Base-by-base conservation (phyloP, 2,113 vertebrate species). In the Ornithorhynchus anatinus region DNA sequence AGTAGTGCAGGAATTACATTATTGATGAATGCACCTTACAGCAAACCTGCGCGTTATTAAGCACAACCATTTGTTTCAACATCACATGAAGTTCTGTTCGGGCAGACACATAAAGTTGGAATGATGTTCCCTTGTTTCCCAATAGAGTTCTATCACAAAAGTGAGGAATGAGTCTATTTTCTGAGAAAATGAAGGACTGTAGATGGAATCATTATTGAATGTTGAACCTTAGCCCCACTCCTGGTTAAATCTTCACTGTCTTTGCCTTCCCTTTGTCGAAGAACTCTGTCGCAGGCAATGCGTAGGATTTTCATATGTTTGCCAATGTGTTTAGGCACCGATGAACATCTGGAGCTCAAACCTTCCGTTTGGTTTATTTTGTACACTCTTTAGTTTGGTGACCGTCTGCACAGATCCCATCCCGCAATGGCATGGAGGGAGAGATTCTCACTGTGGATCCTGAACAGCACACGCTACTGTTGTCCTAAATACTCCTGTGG, bases 401-500 rank as follows among this genome's bases (percentile, higher is more conserved):
- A 98, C 81, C 92, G n/a, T 96, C 51, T 99, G 97, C 59, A 93
- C 93, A 70, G 95, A 98, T 68, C 93, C 94, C 29, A 69, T 96
- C 90, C 96, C 96, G 19, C 75, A 87, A 4, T 99, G 98, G 98
- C 81, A 85, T 87, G 11, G 90, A 94, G 23, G 96, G 96, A 52
- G 96, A 98, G 90, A 94, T 98, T 76, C 90, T 99, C 82, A 95
- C 96, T 20, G 96, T 98, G 62, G 92, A 97, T 86, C 89, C 89
- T 94, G 51, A 95, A 95, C 69, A 96, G 95, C 6, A 94, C 95
- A 60, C 88, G 91, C 43, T 93, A 94, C 63, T 99, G 98, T 75
- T 99, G 98, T 84, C 97, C 96, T 39, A 93, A 71, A 69, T 99
- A 97, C 88, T 94, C 95, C 33, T 99, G 97, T 5, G 95, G 98